Conservation (phyloP, 2,797 vertebrate genomes). For the Echeneis naucrates region DNA sequence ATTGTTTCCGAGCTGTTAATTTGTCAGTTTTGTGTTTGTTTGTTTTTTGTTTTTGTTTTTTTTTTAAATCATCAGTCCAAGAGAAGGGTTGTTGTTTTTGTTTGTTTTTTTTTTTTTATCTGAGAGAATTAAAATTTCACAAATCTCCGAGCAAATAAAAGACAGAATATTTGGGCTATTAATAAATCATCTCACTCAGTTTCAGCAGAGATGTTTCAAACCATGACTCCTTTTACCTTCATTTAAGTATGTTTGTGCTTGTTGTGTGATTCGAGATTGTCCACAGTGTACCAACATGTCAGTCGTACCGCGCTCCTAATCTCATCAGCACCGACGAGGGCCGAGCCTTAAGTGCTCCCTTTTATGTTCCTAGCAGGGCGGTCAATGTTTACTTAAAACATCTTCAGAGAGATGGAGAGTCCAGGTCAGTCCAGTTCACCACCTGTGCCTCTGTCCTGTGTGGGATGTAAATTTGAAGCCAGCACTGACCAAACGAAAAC, state of each 20-base stretch:
- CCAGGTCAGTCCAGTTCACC: constrained; percentile 38
- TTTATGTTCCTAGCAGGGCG: constrained; percentile 27
- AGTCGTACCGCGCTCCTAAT: too few relatives aligned
- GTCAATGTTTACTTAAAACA: constrained; percentile 28
- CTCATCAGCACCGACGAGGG: constrained; percentile 52
- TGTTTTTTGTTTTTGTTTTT: too few relatives aligned
- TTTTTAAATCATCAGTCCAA: too few relatives aligned
- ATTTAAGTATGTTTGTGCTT: neutral
- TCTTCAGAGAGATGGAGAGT: constrained; percentile 18
- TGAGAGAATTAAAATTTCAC: neutral
- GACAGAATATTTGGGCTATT: too few relatives aligned
- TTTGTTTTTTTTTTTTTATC: too few relatives aligned
- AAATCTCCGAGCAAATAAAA: too few relatives aligned
- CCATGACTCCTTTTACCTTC: neutral
- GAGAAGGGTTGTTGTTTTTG: too few relatives aligned
- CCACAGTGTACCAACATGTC: too few relatives aligned
- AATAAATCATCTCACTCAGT: neutral
- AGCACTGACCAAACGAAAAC: constrained; percentile 50
- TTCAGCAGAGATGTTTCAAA: constrained; percentile 3
- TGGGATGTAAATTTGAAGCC: constrained; percentile 33
- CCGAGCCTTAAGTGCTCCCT: constrained; percentile 5
- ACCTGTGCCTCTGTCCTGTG: constrained; percentile 48
- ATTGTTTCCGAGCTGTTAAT: too few relatives aligned
- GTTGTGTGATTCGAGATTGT: constrained; percentile 81
- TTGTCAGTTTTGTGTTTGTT: too few relatives aligned